Evolutionary conservation across 1,140 invertebrate species (phyloP).

Genomic region (Samia ricini): DNA sequence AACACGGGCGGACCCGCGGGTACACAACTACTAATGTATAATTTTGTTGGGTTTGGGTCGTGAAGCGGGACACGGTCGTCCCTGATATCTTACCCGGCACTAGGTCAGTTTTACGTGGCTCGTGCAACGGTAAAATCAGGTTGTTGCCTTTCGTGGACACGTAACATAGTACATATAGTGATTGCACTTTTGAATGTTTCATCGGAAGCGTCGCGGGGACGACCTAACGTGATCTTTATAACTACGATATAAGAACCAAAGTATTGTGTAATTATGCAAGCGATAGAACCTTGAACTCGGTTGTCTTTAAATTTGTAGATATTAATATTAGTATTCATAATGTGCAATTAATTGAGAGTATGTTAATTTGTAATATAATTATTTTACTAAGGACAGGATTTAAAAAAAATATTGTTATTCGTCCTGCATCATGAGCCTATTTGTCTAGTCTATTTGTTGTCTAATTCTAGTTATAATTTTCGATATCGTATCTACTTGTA

Average conservation of each 20-base stretch:
- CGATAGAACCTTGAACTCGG: slow-evolving; percentile 52
- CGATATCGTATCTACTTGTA: no score
- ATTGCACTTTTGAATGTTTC: slow-evolving; percentile 70
- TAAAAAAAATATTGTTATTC: background rate
- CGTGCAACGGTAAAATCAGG: slow-evolving; percentile 75
- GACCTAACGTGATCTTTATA: slow-evolving; percentile 40
- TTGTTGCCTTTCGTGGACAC: slow-evolving; percentile 64
- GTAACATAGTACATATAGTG: slow-evolving; percentile 58
- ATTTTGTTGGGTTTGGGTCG: slow-evolving; percentile 28
- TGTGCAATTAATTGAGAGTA: background rate
- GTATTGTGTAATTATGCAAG: slow-evolving; percentile 5
- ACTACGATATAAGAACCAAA: slow-evolving; percentile 21
- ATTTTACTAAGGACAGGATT: background rate
- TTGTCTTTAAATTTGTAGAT: slow-evolving; percentile 17
- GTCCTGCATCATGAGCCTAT: no score
- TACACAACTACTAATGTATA: no score
- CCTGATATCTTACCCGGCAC: slow-evolving; percentile 72
- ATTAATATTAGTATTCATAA: background rate
- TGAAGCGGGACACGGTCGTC: slow-evolving; percentile 59
- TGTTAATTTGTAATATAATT: background rate
- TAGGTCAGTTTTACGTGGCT: slow-evolving; percentile 73
- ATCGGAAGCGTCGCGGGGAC: slow-evolving; percentile 34
- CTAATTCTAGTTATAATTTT: no score
- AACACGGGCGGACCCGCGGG: no score
- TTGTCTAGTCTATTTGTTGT: no score